These are phyloP conservation scores for Frankliniella fusca DNA, from an alignment of 2,888 invertebrate genomes.

Conservation along the genomic window DNA sequence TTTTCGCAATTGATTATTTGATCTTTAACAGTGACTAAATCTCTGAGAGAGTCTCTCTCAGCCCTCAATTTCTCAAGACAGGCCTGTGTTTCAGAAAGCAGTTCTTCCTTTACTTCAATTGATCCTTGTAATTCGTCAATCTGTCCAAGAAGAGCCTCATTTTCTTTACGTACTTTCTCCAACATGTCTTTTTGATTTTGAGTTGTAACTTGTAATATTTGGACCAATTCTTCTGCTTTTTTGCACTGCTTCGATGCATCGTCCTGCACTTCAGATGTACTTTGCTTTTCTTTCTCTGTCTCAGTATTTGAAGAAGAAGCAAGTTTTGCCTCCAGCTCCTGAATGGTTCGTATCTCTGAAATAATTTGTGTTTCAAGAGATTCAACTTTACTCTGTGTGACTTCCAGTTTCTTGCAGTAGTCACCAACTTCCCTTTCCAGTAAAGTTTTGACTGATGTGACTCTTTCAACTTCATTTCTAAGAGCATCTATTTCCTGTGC, in stretches of 20 bases:
- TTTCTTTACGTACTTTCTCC: neutral
- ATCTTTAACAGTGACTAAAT: neutral
- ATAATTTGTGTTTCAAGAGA: neutral
- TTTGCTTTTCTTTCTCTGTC: neutral
- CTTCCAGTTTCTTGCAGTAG: neutral
- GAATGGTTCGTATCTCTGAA: neutral
- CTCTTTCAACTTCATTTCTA: neutral
- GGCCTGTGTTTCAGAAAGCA: neutral
- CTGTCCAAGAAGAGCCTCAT: neutral
- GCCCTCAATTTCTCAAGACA: neutral
- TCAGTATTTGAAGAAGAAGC: neutral
- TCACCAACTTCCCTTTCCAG: neutral
- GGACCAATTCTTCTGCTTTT: neutral
- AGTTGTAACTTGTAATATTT: neutral
- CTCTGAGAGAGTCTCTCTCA: neutral
- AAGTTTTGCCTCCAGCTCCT: neutral
- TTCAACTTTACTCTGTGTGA: neutral
- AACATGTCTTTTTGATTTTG: neutral
- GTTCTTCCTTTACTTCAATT: slow-evolving; percentile 2
- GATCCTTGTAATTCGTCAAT: neutral
- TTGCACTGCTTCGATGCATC: neutral
- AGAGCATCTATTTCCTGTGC: neutral
- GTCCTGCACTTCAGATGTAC: neutral
- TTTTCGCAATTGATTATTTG: neutral
- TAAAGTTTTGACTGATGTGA: neutral